These are phyloP conservation scores for Alitta virens DNA, from an alignment of 2,888 invertebrate genomes.

Conservation along the genomic window DNA sequence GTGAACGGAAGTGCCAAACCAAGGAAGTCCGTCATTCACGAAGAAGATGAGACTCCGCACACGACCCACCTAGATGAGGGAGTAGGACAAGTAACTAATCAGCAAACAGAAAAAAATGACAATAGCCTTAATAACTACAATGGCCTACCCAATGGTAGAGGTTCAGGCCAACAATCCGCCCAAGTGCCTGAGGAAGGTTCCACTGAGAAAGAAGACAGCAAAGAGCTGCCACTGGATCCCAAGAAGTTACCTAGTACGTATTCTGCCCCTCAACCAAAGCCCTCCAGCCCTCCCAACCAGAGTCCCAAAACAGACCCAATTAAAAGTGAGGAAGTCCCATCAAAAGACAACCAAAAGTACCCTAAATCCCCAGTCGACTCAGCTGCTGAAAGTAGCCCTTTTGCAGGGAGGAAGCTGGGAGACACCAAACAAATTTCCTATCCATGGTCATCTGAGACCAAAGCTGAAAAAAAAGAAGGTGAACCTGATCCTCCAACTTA, in stretches of 20 bases:
- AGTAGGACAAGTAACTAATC: constrained; percentile 34
- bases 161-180: background rate
- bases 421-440: constrained; percentile 17
- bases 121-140: constrained; percentile 1
- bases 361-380: background rate
- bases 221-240: background rate
- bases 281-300: background rate
- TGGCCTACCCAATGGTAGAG: background rate
- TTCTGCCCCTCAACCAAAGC: background rate
- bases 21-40: constrained; percentile 1
- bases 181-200: background rate
- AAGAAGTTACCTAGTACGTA: background rate
- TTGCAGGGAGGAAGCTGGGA: constrained; percentile 4
- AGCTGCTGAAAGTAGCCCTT: background rate
- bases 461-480: background rate
- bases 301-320: too few relatives aligned
- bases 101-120: constrained; percentile 31
- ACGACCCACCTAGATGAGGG: constrained; percentile 30
- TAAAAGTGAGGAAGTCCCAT: too few relatives aligned
- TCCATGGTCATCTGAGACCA: background rate
- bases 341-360: background rate
- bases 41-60: constrained; percentile 3
- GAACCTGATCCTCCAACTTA: constrained; percentile 10
- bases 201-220: background rate
- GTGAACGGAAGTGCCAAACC: background rate